These are phyloP conservation scores for Drosophila mimetica DNA, from an alignment of 2,888 invertebrate species.

Conservation along the genomic window DNA sequence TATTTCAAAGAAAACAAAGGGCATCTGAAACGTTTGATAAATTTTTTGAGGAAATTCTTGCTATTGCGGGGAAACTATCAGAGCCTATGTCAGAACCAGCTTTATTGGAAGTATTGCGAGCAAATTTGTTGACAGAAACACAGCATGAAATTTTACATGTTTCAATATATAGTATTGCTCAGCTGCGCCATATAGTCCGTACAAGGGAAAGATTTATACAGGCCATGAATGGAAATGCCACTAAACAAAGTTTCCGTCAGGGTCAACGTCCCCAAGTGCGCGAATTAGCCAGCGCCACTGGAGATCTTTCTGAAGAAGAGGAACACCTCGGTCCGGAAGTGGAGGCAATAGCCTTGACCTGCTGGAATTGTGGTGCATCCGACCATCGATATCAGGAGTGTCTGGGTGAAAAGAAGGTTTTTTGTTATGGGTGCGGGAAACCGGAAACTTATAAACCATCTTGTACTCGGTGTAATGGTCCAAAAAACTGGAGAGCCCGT, in stretches of 20 bases:
- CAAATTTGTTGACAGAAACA: neutral
- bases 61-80: neutral
- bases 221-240: neutral
- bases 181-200: neutral
- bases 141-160: neutral
- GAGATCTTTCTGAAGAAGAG: neutral
- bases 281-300: neutral
- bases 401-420: too few species aligned
- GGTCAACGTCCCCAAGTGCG: neutral
- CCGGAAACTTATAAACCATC: too few species aligned
- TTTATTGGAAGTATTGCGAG: neutral
- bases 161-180: neutral
- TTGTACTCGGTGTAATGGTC: too few species aligned
- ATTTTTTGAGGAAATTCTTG: neutral
- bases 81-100: neutral
- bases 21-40: neutral
- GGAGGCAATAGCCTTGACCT: neutral
- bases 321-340: neutral
- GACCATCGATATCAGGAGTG: too few species aligned
- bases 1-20: neutral
- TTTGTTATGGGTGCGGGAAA: too few species aligned
- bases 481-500: too few species aligned
- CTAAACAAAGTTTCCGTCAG: neutral
- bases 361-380: too few species aligned
- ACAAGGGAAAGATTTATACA: neutral